Conservation (phyloP, 2,888 invertebrate genomes). For the Abscondita cerata region DNA sequence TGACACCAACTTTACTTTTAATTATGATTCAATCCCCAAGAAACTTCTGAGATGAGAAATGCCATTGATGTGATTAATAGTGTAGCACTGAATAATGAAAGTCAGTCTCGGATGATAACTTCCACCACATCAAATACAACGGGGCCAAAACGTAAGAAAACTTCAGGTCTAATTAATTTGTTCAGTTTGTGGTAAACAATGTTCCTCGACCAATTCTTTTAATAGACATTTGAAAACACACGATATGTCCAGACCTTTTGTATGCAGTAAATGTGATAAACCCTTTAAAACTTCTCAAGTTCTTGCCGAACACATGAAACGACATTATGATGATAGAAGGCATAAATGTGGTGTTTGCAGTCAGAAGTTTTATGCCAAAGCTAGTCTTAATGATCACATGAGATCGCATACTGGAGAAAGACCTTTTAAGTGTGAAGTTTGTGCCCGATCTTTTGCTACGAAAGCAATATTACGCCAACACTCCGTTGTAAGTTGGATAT, state of each 20-base stretch:
- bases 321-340: slow-evolving; percentile 44
- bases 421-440: slow-evolving; percentile 60
- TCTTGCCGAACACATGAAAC: slow-evolving; percentile 41
- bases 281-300: slow-evolving; percentile 43
- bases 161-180: slow-evolving; percentile 32
- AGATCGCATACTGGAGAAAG: slow-evolving; percentile 57
- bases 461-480: slow-evolving; percentile 44
- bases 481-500: slow-evolving; percentile 34
- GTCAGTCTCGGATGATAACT: neutral
- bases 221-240: slow-evolving; percentile 42
- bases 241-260: slow-evolving; percentile 37
- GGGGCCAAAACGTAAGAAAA: slow-evolving; percentile 30
- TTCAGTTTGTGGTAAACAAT: slow-evolving; percentile 37
- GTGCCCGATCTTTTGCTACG: slow-evolving; percentile 39
- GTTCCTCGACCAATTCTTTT: slow-evolving; percentile 39
- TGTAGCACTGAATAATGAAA: slow-evolving; percentile 6
- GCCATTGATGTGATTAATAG: slow-evolving; percentile 17
- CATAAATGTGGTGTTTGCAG: slow-evolving; percentile 42
- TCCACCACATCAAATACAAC: slow-evolving; percentile 15
- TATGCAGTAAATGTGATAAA: slow-evolving; percentile 44
- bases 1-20: slow-evolving; percentile 5
- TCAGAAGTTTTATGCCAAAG: slow-evolving; percentile 43
- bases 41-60: neutral
- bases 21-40: neutral
- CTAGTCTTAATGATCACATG: slow-evolving; percentile 42